Evolutionary conservation across 2,797 vertebrate genomes (phyloP).

Genomic region (Octomys mimax): DNA sequence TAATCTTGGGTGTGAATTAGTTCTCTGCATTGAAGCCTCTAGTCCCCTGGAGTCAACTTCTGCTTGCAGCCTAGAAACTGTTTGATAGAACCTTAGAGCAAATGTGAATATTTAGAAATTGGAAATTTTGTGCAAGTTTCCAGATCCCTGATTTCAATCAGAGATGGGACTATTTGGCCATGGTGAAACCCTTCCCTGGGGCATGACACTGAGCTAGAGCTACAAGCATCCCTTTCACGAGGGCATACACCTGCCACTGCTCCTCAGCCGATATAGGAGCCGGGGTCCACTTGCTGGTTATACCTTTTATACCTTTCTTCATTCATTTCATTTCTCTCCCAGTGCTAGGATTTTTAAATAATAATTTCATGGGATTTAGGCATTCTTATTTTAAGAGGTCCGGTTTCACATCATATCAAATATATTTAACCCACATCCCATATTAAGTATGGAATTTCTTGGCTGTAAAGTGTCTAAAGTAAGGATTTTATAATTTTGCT

Average conservation of each 20-base stretch:
- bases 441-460: constrained; percentile 55
- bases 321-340: constrained; percentile 44
- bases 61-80: not conserved
- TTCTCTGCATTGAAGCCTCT: not conserved
- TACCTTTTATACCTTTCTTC: not conserved
- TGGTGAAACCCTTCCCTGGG: not conserved
- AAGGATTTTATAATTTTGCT: constrained; percentile 38
- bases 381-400: constrained; percentile 57
- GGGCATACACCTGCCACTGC: not conserved
- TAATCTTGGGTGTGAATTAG: not conserved
- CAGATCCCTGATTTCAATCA: not conserved
- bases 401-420: constrained; percentile 13
- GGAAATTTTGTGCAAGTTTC: not conserved
- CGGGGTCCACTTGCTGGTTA: not conserved
- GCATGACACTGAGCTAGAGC: not conserved
- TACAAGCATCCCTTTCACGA: not conserved
- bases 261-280: not conserved
- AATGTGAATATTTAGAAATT: not conserved
- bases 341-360: constrained; percentile 2
- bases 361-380: constrained; percentile 38
- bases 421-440: constrained; percentile 30
- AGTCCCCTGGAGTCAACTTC: not conserved
- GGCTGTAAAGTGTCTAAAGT: not conserved
- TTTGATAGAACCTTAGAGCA: constrained; percentile 41
- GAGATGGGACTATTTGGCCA: not conserved